Conservation (phyloP, 2,113 vertebrate species). For the Centropus unirufus region DNA sequence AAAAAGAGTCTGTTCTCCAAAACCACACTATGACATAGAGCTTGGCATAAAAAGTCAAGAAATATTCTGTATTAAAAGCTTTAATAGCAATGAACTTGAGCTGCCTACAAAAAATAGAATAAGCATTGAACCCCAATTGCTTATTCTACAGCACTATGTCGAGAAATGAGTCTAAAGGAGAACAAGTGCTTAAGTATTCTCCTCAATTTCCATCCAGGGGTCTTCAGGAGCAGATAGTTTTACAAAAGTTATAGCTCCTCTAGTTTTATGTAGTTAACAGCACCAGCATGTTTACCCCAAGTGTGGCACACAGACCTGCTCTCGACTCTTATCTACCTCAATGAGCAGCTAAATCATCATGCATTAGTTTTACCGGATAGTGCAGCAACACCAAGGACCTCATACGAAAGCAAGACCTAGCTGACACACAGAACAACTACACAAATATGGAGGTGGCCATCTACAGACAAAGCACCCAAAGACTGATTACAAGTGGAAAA, state of each 20-base stretch:
- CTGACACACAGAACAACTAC: background rate
- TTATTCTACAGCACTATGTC: background rate
- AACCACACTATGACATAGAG: background rate
- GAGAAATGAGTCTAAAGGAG: background rate
- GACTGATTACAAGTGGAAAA: background rate
- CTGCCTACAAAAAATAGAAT: background rate
- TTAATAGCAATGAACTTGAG: background rate
- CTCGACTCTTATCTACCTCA: background rate
- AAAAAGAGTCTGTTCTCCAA: background rate
- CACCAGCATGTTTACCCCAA: background rate
- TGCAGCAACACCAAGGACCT: background rate
- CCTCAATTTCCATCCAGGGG: background rate
- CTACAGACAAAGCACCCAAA: background rate
- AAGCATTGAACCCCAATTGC: background rate
- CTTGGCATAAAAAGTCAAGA: background rate
- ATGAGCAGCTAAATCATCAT: background rate
- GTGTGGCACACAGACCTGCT: background rate
- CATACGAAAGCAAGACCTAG: background rate
- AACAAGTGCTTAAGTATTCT: background rate
- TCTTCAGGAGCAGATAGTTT: background rate
- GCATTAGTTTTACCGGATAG: background rate
- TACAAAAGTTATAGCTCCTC: background rate
- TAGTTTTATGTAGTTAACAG: background rate
- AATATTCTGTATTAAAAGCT: background rate
- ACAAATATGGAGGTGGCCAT: background rate